Base-by-base conservation (phyloP, 2,888 invertebrate species). In the Xestia xanthographa region DNA sequence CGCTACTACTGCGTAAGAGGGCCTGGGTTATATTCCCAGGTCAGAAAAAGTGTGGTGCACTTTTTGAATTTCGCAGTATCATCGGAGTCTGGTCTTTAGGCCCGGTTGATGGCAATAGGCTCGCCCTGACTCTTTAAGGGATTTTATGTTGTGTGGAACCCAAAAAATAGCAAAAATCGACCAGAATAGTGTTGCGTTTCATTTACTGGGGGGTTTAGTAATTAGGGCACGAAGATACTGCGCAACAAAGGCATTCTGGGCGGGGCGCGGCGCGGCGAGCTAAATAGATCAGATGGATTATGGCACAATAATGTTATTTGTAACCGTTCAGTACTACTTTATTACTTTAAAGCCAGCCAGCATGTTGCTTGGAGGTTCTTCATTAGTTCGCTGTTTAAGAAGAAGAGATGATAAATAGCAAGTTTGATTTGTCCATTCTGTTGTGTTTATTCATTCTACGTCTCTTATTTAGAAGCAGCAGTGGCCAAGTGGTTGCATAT, bases 171-270 rank as follows among this genome's bases (percentile, higher is more conserved):
- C 11, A 58, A 50, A 5, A 5, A 11, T 17, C 11, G 45, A 29
- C 41, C 77, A 50, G 83, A 85, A 83, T 83, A 83, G 86, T 70
- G 72, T 12, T n/a, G n/a, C 58, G 22, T 26, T 53, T 22, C 60
- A 67, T 34, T 38, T 65, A 26, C 17, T 56, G 12, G 72, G 76
- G 85, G 50, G 60, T 67, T 72, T 56, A 58, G 69, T 85, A 83
- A 83, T 85, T 76, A 82, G 86, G 66, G 22, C 86, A 76, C 70
- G 72, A 53, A 58, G 78, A 77, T 60, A 22, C 72, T 38, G 58
- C 43, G 14, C 72, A 79, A 83, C 82, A 73, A 45, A 75, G 76
- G 72, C 85, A 34, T 29, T 53, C 71, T 29, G 29, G 68, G 58
- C 70, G 50, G 26, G 58, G 73, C 22, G 38, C 70, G 50, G 26